Conservation (phyloP, 2,888 invertebrate species). For the Drosophila hamatofila region DNA sequence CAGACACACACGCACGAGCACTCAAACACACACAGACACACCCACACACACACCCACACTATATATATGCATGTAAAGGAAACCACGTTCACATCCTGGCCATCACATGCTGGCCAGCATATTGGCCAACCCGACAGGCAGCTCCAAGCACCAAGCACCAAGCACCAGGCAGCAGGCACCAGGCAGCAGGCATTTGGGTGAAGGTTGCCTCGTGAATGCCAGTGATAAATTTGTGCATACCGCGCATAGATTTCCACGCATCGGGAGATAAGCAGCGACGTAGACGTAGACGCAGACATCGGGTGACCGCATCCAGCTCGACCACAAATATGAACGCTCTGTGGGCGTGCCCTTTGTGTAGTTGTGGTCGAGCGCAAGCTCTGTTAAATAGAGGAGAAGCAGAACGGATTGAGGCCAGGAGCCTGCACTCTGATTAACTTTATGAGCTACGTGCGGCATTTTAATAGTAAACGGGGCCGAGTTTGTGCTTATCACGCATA, state of each 20-base stretch:
- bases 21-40: constrained; percentile 24
- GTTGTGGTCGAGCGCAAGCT: constrained; percentile 50
- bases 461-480: constrained; percentile 64
- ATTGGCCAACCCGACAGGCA: constrained; percentile 68
- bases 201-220: constrained; percentile 75
- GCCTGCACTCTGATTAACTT: constrained; percentile 74
- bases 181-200: constrained; percentile 71
- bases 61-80: constrained; percentile 28
- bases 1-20: constrained; percentile 17
- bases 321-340: constrained; percentile 72
- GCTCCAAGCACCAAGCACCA: constrained; percentile 15
- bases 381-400: constrained; percentile 23
- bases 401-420: constrained; percentile 36
- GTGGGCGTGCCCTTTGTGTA: constrained; percentile 60
- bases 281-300: constrained; percentile 26
- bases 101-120: constrained; percentile 65
- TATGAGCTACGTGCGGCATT: constrained; percentile 75
- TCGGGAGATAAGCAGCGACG: constrained; percentile 29
- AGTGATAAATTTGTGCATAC: constrained; percentile 80
- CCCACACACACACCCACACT: constrained; percentile 1
- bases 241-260: constrained; percentile 76
- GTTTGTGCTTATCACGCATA: constrained; percentile 70
- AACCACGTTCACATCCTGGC: constrained; percentile 66
- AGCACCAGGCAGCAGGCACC: constrained; percentile 9
- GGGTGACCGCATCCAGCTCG: constrained; percentile 55